Evolutionary conservation across 2,113 vertebrate genomes (phyloP), one percentile per base, ranked within the genome.

Genomic region (Eidolon helvum): DNA sequence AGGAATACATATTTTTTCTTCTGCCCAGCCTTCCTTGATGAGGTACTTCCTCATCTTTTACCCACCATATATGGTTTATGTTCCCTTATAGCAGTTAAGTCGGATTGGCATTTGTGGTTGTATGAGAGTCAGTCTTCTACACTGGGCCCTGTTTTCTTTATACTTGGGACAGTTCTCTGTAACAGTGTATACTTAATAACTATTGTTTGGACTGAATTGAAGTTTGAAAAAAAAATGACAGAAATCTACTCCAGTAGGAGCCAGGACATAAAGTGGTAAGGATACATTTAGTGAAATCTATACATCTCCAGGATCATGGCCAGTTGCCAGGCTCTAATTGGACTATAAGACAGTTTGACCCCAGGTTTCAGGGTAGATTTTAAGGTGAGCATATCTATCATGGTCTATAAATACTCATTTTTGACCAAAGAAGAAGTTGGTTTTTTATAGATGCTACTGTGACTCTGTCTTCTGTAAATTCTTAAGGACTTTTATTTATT

Each of bases 81-180:
- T 63, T 68, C 57, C 55, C 68, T 38, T 78, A 28, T 40, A 53
- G 33, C 68, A 21, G 35, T 68, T 26, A 38, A 88, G 80, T 77
- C 65, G 91, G 82, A 30, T 71, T 94, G 80, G 26, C 9, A 40
- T 66, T 69, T 74, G 40, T 55, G 21, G 85, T 43, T 45, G 59
- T 77, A 22, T 55, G 72, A 80, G 66, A 75, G n/a, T 53, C 26
- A 21, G 24, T 82, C 68, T 55, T 59, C 33, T 21, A 26, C 24
- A 24, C 43, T 12, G 57, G 86, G 55, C 48, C 92, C 69, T 93
- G 83, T 95, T 83, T 94, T 93, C 88, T 85, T 69, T 40, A 24
- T 69, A 68, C 61, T 84, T 66, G 10, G 69, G 74, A 65, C 26
- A 68, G 89, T 66, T 85, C 88, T 96, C 84, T 84, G 33, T 91